Evolutionary conservation across 1,140 invertebrate genomes (phyloP).

Genomic region (Lanistes nyassanus): DNA sequence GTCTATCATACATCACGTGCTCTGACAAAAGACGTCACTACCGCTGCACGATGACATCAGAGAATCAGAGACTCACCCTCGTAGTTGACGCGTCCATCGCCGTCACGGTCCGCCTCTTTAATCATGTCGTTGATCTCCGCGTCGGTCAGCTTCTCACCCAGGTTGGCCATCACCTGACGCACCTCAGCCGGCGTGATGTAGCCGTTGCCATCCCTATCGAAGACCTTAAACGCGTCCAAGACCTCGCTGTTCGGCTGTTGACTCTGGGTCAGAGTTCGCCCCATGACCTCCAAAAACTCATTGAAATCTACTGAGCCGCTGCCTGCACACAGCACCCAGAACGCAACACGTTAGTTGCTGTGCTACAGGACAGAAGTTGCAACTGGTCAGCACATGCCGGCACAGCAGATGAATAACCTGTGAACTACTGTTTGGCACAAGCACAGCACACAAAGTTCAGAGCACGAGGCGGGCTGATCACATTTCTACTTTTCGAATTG

Average conservation of each 20-base stretch:
- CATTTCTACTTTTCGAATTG: too few species aligned
- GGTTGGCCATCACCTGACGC: slow-evolving; percentile 89
- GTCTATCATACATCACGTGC: too few species aligned
- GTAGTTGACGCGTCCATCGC: slow-evolving; percentile 71
- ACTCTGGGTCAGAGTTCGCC: slow-evolving; percentile 94
- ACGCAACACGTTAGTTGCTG: too few species aligned
- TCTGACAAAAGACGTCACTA: too few species aligned
- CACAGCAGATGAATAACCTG: too few species aligned
- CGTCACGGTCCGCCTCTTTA: slow-evolving; percentile 88
- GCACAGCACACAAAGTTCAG: too few species aligned
- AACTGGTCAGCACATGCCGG: too few species aligned
- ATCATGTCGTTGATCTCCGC: slow-evolving; percentile 94
- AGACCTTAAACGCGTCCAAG: slow-evolving; percentile 34
- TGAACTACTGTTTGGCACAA: too few species aligned
- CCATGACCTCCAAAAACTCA: slow-evolving; percentile 84
- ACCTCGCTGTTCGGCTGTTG: slow-evolving; percentile 58
- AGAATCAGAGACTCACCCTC: slow-evolving; percentile 49
- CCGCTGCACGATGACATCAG: too few species aligned
- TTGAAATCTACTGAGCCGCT: slow-evolving; percentile 99
- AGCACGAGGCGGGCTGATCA: too few species aligned
- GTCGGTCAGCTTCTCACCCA: slow-evolving; percentile 92
- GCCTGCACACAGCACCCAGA: slow-evolving; percentile 96
- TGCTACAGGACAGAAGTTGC: too few species aligned
- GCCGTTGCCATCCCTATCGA: slow-evolving; percentile 88
- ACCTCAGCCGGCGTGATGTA: slow-evolving; percentile 95